phyloP scores from a whole-genome alignment of 1,140 invertebrate genomes.

The Zaprionus capensis region DNA sequence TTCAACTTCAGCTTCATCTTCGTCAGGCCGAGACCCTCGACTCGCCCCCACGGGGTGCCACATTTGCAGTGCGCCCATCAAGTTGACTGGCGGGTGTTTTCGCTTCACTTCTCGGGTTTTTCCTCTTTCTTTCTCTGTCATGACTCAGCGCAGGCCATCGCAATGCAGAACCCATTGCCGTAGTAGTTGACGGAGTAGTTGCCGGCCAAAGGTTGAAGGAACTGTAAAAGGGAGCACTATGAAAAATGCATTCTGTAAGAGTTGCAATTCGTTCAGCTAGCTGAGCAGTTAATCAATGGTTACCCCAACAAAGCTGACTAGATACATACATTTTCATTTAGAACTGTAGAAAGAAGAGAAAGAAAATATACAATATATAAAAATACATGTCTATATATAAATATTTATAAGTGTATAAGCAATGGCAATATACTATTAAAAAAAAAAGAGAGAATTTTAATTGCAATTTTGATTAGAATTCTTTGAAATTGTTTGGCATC shows the following conservation, averaged over 20 bases:
- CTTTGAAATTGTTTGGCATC: neutral
- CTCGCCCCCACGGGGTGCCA: conserved; percentile 55
- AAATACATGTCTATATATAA: too few relatives aligned
- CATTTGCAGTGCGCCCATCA: conserved; percentile 54
- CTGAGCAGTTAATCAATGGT: conserved; percentile 1
- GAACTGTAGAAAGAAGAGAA: neutral
- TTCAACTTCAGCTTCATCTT: neutral
- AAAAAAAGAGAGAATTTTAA: neutral
- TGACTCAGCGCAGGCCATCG: conserved; percentile 25
- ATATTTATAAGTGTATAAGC: too few relatives aligned
- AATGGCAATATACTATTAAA: neutral
- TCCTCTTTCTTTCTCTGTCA: conserved; percentile 1
- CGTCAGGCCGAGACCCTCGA: conserved; percentile 18
- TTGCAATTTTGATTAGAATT: neutral
- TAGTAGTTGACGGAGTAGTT: conserved; percentile 2
- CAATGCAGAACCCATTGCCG: neutral
- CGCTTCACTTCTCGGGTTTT: conserved; percentile 3
- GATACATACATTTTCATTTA: neutral
- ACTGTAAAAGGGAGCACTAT: conserved; percentile 8
- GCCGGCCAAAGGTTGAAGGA: neutral
- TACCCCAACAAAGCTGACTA: neutral
- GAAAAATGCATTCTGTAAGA: neutral
- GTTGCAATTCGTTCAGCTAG: neutral
- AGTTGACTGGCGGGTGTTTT: conserved; percentile 48
- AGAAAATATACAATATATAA: neutral